Percentiles rank a stretch among this genome's conserved stretches.
Conservation (phyloP, 1,140 invertebrate genomes). For the Phymastichus coffea region DNA sequence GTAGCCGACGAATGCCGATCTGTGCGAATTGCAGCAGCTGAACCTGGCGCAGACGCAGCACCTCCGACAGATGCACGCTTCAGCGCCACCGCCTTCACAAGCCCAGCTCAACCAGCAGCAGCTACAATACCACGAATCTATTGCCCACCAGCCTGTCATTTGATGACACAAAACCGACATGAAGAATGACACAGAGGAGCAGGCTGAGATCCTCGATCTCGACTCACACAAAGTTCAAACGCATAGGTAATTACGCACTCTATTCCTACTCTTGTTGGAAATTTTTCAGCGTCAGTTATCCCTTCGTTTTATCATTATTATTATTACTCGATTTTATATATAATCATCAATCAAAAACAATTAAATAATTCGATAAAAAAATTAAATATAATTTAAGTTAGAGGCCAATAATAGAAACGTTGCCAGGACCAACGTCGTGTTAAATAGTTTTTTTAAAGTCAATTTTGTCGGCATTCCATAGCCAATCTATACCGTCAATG, state of each 20-base stretch:
- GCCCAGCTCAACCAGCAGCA: slow-evolving; percentile 39
- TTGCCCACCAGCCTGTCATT: slow-evolving; percentile 27
- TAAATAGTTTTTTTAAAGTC: too few relatives aligned
- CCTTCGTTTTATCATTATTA: too few relatives aligned
- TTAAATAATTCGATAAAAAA: too few relatives aligned
- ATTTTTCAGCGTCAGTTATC: too few relatives aligned
- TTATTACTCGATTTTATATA: too few relatives aligned
- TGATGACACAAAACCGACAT: slow-evolving; percentile 58
- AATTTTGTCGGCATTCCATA: too few relatives aligned
- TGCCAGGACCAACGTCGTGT: too few relatives aligned
- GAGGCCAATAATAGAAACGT: too few relatives aligned
- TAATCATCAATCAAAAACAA: too few relatives aligned
- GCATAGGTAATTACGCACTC: slow-evolving; percentile 36
- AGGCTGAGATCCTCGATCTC: slow-evolving; percentile 80
- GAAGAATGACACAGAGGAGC: slow-evolving; percentile 65
- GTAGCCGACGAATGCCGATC: slow-evolving; percentile 36
- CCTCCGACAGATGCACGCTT: slow-evolving; percentile 35
- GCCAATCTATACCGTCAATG: too few relatives aligned
- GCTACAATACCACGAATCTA: slow-evolving; percentile 33
- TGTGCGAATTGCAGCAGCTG: slow-evolving; percentile 28
- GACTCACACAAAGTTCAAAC: slow-evolving; percentile 81
- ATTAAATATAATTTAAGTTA: too few relatives aligned
- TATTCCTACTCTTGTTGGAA: too few relatives aligned
- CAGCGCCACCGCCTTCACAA: slow-evolving; percentile 40
- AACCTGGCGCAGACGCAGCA: slow-evolving; percentile 20